These are phyloP conservation scores for Heliconius aoede DNA, from an alignment of 2,888 invertebrate genomes.

Conservation along the genomic window DNA sequence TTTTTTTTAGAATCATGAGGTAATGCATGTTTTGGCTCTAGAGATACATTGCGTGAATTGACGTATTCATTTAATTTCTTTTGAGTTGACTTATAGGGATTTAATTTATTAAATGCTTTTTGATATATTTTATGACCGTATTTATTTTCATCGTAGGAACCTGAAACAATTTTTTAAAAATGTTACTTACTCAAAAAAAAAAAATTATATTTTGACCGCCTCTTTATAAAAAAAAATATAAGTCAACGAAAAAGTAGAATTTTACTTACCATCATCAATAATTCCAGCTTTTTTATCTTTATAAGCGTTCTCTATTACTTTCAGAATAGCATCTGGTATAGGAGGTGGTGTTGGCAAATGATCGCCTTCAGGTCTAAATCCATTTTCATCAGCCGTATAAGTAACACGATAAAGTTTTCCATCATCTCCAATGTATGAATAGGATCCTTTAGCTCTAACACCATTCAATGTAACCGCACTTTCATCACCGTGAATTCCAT, in stretches of 20 bases:
- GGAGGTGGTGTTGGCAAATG: constrained; percentile 75
- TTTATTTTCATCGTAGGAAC: constrained; percentile 69
- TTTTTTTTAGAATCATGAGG: neutral
- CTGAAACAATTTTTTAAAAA: constrained; percentile 51
- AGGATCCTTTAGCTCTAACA: constrained; percentile 67
- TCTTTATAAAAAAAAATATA: too few species aligned
- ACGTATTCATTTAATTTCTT: neutral
- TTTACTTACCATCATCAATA: constrained; percentile 66
- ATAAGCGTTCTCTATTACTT: constrained; percentile 65
- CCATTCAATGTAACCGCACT: constrained; percentile 66
- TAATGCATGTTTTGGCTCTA: neutral
- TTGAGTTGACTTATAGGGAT: neutral
- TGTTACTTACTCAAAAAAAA: too few species aligned
- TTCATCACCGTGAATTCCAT: constrained; percentile 73
- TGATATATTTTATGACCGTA: constrained; percentile 68
- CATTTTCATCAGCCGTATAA: constrained; percentile 76
- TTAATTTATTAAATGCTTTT: constrained; percentile 33
- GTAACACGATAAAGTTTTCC: constrained; percentile 66
- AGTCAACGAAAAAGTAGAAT: neutral
- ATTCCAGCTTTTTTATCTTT: constrained; percentile 64
- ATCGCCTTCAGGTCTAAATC: constrained; percentile 69
- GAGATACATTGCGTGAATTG: neutral
- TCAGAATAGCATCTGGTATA: constrained; percentile 69
- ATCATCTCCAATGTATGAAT: constrained; percentile 74
- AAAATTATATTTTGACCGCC: too few species aligned